Evolutionary conservation across 2,113 vertebrate species (phyloP).

Genomic region (Rhinolophus ferrumequinum): DNA sequence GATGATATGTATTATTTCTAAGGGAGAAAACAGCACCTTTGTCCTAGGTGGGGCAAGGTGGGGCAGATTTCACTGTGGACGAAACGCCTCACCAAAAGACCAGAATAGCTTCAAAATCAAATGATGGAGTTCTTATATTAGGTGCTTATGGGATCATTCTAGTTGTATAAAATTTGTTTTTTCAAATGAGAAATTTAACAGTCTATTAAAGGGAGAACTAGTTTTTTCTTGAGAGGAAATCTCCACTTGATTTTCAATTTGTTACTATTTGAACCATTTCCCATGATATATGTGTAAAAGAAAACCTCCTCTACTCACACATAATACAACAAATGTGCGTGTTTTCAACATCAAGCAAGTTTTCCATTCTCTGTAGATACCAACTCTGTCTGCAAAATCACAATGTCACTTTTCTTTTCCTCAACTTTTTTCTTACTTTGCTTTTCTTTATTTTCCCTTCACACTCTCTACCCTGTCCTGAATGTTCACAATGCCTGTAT

Average conservation of each 20-base stretch:
- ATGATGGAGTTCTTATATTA: background rate
- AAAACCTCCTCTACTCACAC: background rate
- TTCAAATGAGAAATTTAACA: background rate
- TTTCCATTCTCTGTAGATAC: background rate
- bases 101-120: background rate
- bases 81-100: background rate
- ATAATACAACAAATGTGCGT: background rate
- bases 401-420: background rate
- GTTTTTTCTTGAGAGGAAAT: background rate
- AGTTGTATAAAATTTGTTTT: background rate
- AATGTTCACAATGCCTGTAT: accelerated
- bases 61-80: background rate
- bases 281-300: too few species aligned
- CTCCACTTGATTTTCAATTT: background rate
- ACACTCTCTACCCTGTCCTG: background rate
- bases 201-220: background rate
- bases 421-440: background rate
- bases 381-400: background rate
- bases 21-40: background rate
- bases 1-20: background rate
- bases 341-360: background rate
- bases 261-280: background rate
- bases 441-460: background rate
- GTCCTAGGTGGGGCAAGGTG: too few species aligned
- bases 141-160: background rate